phyloP scores from a whole-genome alignment of 2,888 invertebrate species.

The Netelia virgata region DNA sequence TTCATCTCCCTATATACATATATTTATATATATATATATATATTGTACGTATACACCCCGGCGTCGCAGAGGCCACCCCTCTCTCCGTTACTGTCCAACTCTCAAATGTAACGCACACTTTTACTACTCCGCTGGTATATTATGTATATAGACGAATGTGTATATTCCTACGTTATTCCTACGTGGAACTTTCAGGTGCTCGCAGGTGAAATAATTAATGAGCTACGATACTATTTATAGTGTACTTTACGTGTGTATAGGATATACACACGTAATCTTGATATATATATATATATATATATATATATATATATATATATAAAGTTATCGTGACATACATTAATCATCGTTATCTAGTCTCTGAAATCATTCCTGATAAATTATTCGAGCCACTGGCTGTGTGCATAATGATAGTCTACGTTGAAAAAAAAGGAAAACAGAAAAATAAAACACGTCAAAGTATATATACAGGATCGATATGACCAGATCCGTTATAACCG shows the following conservation, averaged over 20 bases:
- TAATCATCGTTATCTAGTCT: conserved; percentile 51
- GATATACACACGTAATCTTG: neutral
- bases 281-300: conserved; percentile 14
- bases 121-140: neutral
- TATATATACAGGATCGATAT: conserved; percentile 5
- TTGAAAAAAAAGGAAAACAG: neutral
- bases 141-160: neutral
- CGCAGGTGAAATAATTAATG: conserved; percentile 57
- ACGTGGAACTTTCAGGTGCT: conserved; percentile 44
- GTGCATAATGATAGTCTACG: neutral
- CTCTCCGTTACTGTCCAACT: conserved; percentile 32
- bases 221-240: conserved; percentile 14
- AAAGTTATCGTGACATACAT: conserved; percentile 49
- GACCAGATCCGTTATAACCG: neutral
- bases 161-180: conserved; percentile 26
- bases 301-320: neutral
- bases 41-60: neutral
- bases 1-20: conserved; percentile 16
- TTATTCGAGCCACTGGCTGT: conserved; percentile 22
- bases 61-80: conserved; percentile 17
- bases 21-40: neutral
- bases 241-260: conserved; percentile 2
- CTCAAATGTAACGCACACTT: conserved; percentile 12
- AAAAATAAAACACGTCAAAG: neutral
- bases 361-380: conserved; percentile 40